Conservation (phyloP, 2,797 vertebrate species). For the Sebastes nivosus region DNA sequence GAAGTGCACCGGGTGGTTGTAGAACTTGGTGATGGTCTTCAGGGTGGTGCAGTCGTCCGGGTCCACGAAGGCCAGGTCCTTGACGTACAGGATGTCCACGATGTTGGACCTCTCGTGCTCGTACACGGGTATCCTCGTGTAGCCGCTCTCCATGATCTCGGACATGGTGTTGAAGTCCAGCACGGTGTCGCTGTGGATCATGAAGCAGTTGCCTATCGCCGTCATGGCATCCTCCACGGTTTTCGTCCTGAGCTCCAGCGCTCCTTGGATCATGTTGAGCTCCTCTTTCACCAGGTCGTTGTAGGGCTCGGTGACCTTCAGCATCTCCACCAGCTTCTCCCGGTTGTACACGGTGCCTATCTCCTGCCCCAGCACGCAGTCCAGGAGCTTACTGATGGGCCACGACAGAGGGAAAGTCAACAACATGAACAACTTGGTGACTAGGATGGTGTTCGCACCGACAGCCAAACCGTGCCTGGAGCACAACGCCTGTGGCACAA, state of each 20-base stretch:
- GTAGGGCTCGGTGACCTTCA: constrained; percentile 95
- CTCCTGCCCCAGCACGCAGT: constrained; percentile 93
- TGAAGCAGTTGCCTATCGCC: constrained; percentile 90
- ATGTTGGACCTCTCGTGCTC: constrained; percentile 94
- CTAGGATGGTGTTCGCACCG: constrained; percentile 91
- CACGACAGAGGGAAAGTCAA: constrained; percentile 93
- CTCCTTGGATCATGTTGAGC: constrained; percentile 98
- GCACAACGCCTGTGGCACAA: constrained; percentile 95
- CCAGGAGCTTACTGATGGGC: constrained; percentile 94
- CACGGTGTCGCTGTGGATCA: constrained; percentile 91
- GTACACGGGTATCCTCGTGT: constrained; percentile 93
- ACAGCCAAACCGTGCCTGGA: constrained; percentile 95
- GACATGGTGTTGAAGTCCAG: constrained; percentile 99
- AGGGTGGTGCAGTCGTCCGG: constrained; percentile 95
- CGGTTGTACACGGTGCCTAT: constrained; percentile 97
- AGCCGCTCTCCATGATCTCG: constrained; percentile 98
- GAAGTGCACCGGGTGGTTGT: constrained; percentile 97
- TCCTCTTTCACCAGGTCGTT: constrained; percentile 96
- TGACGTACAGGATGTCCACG: constrained; percentile 94
- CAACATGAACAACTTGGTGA: constrained; percentile 96
- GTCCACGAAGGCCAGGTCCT: constrained; percentile 96
- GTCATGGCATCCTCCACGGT: constrained; percentile 97
- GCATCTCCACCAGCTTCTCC: constrained; percentile 97
- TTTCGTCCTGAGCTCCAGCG: constrained; percentile 94
- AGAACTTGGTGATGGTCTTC: constrained; percentile 98